phyloP scores from a whole-genome alignment of 2,113 vertebrate species.

The Peucedramus taeniatus region DNA sequence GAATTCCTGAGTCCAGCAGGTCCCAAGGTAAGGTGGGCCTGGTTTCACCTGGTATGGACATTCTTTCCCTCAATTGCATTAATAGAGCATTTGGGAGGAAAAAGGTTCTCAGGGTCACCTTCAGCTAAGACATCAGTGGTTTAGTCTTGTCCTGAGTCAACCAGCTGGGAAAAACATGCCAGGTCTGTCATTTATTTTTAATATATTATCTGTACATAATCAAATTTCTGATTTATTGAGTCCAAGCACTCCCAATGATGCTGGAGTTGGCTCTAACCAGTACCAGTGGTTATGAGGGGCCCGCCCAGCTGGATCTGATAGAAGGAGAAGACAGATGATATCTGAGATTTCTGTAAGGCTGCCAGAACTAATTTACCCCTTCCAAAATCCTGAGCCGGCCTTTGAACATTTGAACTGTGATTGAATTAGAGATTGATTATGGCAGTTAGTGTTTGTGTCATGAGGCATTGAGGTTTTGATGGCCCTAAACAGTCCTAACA shows the following conservation, averaged over 20 bases:
- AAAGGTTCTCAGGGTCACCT: not conserved
- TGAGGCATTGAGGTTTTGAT: not conserved
- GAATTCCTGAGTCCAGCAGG: not conserved
- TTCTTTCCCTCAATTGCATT: not conserved
- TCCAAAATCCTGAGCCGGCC: slow-evolving; percentile 9
- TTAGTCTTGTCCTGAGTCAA: not conserved
- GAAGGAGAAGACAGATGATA: slow-evolving; percentile 21
- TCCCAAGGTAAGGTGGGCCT: not conserved
- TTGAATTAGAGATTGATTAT: slow-evolving; percentile 3
- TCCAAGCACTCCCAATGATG: not conserved
- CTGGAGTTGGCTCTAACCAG: not conserved
- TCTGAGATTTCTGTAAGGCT: not conserved
- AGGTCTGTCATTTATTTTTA: slow-evolving; percentile 1
- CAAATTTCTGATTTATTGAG: not conserved
- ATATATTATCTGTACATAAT: not conserved
- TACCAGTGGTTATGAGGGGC: not conserved
- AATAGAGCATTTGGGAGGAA: not conserved
- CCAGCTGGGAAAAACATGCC: not conserved
- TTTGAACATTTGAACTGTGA: not conserved
- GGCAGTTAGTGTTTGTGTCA: not conserved
- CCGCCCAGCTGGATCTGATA: not conserved
- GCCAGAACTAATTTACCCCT: slow-evolving; percentile 18
- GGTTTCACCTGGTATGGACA: not conserved
- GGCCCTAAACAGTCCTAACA: not conserved
- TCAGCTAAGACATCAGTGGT: not conserved